Evolutionary conservation across 2,113 vertebrate species (phyloP), one percentile per base, ranked within the genome.

Genomic region (Chelonoidis abingdonii): DNA sequence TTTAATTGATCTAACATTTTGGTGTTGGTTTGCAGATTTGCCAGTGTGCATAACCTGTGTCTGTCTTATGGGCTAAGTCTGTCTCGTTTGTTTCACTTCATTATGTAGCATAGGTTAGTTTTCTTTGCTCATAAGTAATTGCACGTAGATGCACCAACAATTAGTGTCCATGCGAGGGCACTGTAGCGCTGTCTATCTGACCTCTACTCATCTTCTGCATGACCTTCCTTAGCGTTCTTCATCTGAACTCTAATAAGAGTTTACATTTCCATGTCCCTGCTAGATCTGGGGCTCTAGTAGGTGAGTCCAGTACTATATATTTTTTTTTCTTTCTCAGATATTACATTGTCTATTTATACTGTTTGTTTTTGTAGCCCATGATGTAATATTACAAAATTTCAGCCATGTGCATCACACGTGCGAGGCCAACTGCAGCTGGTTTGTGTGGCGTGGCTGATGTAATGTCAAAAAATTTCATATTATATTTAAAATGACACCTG

Each of bases 401-500:
- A 94, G 95, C 98, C 98, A 98, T 98, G 97, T 98, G 98, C 98
- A 98, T 97, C 97, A 95, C 98, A 98, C 95, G 98, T 98, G 98
- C 96, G 53, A 96, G 31, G 90, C 95, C 27, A 14, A 91, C 93
- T 16, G 93, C 98, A 98, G 98, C 98, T 98, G 98, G 97, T 97
- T 97, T 97, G 98, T 98, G 98, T 95, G 98, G 98, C 94, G 82
- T 2, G 94, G 96, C 98, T 98, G 98, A 98, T 97, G 98, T 98
- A 98, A 98, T 98, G 97, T 98, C 98, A 98, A 98, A 97, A 98
- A 98, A 98, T 98, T 98, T 98, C 89, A 97, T 98, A 98, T 98
- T 98, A 97, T 98, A 98, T 98, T 98, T 98, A 98, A 98, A 98
- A 98, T 98, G 98, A 98, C 98, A 98, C 98, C 98, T 98, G 98